Evolutionary conservation across 2,888 invertebrate species (phyloP).

Genomic region (Patella ulyssiponensis): DNA sequence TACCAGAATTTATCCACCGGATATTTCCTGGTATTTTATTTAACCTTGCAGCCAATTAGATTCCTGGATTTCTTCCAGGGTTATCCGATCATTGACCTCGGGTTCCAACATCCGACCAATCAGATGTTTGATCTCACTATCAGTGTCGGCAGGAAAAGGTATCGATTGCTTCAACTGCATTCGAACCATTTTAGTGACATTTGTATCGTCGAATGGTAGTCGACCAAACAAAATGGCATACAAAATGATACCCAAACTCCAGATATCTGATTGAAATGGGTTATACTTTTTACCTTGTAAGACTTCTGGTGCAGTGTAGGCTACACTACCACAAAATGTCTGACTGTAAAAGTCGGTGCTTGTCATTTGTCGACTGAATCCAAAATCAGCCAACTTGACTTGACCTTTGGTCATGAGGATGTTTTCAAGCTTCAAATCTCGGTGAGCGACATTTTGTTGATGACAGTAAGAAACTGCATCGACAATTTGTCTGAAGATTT

Average conservation of each 20-base stretch:
- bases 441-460: slow-evolving; percentile 4
- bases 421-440: slow-evolving; percentile 1
- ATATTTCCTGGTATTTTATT: slow-evolving; percentile 3
- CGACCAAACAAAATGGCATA: neutral
- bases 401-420: neutral
- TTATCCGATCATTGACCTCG: slow-evolving; percentile 4
- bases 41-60: neutral
- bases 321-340: slow-evolving; percentile 9
- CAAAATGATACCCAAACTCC: neutral
- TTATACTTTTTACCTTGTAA: slow-evolving; percentile 2
- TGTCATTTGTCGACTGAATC: slow-evolving; percentile 9
- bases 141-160: neutral
- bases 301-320: slow-evolving; percentile 8
- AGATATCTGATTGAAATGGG: neutral
- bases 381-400: slow-evolving; percentile 7
- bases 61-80: neutral
- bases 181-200: slow-evolving; percentile 1
- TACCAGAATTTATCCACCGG: slow-evolving; percentile 8
- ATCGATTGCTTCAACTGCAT: neutral
- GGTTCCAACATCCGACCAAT: neutral
- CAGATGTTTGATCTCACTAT: neutral
- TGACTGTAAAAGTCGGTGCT: neutral
- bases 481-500: slow-evolving; percentile 8
- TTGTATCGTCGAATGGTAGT: slow-evolving; percentile 6
- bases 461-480: slow-evolving; percentile 1